phyloP scores from a whole-genome alignment of 2,797 vertebrate genomes.

The Pempheris klunzingeri region DNA sequence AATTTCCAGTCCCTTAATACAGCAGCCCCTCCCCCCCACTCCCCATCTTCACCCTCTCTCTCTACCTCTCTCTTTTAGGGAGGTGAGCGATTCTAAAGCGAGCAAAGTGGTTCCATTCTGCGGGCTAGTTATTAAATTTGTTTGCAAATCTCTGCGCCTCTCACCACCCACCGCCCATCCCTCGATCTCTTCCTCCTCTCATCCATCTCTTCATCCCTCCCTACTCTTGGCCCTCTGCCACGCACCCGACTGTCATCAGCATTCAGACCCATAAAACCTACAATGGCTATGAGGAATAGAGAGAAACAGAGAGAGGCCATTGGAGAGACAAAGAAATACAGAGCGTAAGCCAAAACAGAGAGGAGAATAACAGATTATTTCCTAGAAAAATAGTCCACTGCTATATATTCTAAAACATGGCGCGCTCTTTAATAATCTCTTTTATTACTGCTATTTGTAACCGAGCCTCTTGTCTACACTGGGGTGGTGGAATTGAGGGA shows the following conservation, averaged over 20 bases:
- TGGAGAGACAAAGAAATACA: slow-evolving; percentile 42
- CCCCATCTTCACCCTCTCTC: slow-evolving; percentile 27
- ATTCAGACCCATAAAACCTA: slow-evolving; percentile 74
- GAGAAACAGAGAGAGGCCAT: slow-evolving; percentile 42
- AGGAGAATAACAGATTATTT: slow-evolving; percentile 70
- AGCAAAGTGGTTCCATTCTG: slow-evolving; percentile 83
- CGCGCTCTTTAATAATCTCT: slow-evolving; percentile 69
- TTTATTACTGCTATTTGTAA: slow-evolving; percentile 74
- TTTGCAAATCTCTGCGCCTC: slow-evolving; percentile 79
- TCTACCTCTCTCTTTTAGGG: slow-evolving; percentile 69
- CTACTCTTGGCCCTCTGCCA: slow-evolving; percentile 54
- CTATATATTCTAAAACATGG: slow-evolving; percentile 66
- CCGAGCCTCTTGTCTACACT: slow-evolving; percentile 37
- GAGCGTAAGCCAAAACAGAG: slow-evolving; percentile 31
- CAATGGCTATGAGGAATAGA: slow-evolving; percentile 44
- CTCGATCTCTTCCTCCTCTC: slow-evolving; percentile 39
- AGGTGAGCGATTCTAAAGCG: slow-evolving; percentile 78
- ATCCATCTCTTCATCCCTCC: slow-evolving; percentile 56
- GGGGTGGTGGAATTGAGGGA: slow-evolving; percentile 30
- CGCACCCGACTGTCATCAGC: slow-evolving; percentile 73
- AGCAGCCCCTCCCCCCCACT: slow-evolving; percentile 49
- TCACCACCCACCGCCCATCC: slow-evolving; percentile 41
- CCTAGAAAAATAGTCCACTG: slow-evolving; percentile 59
- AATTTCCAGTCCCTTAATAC: slow-evolving; percentile 69
- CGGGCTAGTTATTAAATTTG: slow-evolving; percentile 83